Conservation (phyloP, 2,797 vertebrate species). For the Epinephelus coioides region DNA sequence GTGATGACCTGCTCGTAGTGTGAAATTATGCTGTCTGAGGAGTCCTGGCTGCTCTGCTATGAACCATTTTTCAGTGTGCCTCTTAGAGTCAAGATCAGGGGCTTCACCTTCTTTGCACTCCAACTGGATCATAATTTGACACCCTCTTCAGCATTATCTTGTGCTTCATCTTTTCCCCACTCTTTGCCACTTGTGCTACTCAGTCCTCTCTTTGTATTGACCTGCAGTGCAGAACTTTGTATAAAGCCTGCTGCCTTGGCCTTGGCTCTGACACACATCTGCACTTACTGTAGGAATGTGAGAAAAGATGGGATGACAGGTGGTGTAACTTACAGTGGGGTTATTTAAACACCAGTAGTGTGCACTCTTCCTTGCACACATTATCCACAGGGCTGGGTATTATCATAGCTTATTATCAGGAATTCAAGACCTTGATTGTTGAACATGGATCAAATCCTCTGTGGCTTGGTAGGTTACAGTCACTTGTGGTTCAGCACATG, state of each 20-base stretch:
- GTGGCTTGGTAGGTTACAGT: neutral
- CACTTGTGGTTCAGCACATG: neutral
- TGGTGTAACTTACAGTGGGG: neutral
- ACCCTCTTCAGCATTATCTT: neutral
- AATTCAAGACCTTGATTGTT: neutral
- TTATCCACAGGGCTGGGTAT: neutral
- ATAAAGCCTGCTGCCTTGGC: neutral
- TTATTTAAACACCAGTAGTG: neutral
- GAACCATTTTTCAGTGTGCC: neutral
- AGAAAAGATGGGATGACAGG: slow-evolving; percentile 4
- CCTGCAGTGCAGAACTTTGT: neutral
- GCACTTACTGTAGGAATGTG: neutral
- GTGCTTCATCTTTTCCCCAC: neutral
- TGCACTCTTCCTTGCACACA: neutral
- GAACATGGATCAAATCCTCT: neutral
- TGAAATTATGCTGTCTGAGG: neutral
- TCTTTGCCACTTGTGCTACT: neutral
- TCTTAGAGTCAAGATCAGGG: neutral
- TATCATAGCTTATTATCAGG: neutral
- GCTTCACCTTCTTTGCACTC: slow-evolving; percentile 7
- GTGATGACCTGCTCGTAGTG: neutral
- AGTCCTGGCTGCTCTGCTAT: neutral
- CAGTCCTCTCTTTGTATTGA: neutral
- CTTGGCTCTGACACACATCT: neutral
- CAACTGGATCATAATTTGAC: neutral